Percentiles rank a stretch among this genome's conserved stretches.
Conservation (phyloP, 1,140 invertebrate genomes). For the Drosophila arawakana region DNA sequence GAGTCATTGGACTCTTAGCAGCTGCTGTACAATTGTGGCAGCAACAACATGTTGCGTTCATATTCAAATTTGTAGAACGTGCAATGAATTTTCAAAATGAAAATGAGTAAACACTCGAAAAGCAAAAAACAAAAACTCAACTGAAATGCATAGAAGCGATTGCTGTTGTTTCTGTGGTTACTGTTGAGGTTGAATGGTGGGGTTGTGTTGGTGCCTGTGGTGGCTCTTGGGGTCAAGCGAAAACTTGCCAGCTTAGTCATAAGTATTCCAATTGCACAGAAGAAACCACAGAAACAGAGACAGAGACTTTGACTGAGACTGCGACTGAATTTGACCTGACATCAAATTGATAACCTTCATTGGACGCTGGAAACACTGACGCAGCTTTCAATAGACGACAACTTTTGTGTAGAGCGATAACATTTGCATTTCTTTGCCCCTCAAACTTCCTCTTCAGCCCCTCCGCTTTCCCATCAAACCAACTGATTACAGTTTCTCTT, state of each 20-base stretch:
- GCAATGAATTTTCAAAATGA: slow-evolving; percentile 70
- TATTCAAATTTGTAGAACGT: slow-evolving; percentile 81
- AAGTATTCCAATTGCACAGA: slow-evolving; percentile 60
- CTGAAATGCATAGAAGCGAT: slow-evolving; percentile 49
- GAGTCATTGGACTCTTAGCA: slow-evolving; percentile 63
- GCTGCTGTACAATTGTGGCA: slow-evolving; percentile 60
- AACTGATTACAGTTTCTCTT: slow-evolving; percentile 40
- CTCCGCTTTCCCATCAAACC: no score
- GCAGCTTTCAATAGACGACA: slow-evolving; percentile 53
- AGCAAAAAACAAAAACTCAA: slow-evolving; percentile 35
- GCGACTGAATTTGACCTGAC: slow-evolving; percentile 54
- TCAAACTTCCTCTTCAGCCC: neutral
- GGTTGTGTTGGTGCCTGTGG: slow-evolving; percentile 7
- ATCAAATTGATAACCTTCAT: slow-evolving; percentile 71
- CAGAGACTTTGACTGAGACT: slow-evolving; percentile 13
- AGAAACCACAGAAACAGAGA: slow-evolving; percentile 47
- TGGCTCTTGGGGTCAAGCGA: slow-evolving; percentile 55
- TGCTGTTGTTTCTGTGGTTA: slow-evolving; percentile 41
- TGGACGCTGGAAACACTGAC: neutral
- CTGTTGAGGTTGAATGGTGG: neutral
- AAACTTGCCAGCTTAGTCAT: slow-evolving; percentile 71
- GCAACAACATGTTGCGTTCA: slow-evolving; percentile 58
- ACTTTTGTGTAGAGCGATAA: slow-evolving; percentile 55
- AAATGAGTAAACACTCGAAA: slow-evolving; percentile 74
- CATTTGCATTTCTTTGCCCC: slow-evolving; percentile 47